Conservation (phyloP, 2,113 vertebrate species). For the Saguinus imperator region DNA sequence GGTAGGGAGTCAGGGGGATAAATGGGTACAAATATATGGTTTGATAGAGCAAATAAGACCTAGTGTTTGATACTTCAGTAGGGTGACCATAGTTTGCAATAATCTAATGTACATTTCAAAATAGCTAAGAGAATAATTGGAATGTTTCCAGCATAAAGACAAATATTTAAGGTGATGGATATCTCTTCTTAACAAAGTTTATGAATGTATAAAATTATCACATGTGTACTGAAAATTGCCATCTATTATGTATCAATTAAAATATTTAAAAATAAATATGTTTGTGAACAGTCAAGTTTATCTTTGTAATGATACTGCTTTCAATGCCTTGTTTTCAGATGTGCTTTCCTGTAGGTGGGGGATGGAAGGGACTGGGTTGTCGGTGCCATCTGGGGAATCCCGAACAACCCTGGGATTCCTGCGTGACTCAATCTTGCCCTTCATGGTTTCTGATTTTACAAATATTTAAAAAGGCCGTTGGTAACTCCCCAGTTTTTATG, state of each 20-base stretch:
- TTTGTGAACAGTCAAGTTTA: neutral
- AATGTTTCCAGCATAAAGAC: neutral
- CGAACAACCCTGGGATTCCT: neutral
- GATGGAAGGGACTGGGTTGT: neutral
- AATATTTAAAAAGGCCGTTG: neutral
- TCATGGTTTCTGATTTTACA: neutral
- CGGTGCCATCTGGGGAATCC: neutral
- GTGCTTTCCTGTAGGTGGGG: neutral
- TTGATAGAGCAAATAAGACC: neutral
- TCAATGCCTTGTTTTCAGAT: neutral
- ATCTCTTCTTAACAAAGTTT: neutral
- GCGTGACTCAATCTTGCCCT: neutral
- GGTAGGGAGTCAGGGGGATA: neutral
- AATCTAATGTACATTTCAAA: neutral
- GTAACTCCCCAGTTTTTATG: neutral
- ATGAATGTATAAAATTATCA: neutral
- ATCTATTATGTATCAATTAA: neutral
- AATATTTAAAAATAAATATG: neutral
- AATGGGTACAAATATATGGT: neutral
- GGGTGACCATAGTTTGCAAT: neutral
- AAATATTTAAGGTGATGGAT: neutral
- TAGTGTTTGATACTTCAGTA: neutral
- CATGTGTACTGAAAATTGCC: neutral
- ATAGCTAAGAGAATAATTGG: neutral
- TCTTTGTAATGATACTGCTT: neutral